A percentile compares a stretch with the other conserved stretches of the same genome.
phyloP scores from a whole-genome alignment of 2,113 vertebrate species.

The Delphinus delphis region DNA sequence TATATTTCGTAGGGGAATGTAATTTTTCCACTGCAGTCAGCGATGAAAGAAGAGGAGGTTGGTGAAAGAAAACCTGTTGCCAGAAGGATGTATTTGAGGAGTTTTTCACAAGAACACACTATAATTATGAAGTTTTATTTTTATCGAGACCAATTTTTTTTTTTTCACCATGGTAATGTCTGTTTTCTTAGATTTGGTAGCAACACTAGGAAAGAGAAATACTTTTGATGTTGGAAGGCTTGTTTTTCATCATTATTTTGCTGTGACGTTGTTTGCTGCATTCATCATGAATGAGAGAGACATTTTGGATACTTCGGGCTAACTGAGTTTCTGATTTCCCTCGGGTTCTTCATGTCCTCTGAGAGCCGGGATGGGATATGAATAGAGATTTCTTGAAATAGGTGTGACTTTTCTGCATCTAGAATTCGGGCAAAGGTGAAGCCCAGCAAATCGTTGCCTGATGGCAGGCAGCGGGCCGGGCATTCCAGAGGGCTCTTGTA shows the following conservation, averaged over 20 bases:
- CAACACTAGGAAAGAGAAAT: not conserved
- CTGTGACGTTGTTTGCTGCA: not conserved
- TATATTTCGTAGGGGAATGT: constrained; percentile 37
- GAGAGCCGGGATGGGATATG: not conserved
- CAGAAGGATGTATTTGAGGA: not conserved
- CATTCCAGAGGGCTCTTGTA: not conserved
- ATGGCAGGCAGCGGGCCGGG: too few species aligned
- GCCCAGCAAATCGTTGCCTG: not conserved
- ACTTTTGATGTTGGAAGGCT: not conserved
- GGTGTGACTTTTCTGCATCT: not conserved
- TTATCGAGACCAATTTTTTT: not conserved
- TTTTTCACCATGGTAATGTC: not conserved
- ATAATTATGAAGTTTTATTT: constrained; percentile 6
- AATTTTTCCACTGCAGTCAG: constrained; percentile 78
- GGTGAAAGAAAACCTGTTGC: constrained; percentile 55
- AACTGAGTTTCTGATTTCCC: not conserved
- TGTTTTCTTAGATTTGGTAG: not conserved
- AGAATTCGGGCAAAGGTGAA: not conserved
- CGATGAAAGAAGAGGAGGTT: not conserved
- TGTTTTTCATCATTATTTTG: not conserved
- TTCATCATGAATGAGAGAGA: not conserved
- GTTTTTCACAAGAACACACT: not conserved
- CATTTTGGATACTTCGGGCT: not conserved
- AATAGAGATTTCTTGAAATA: not conserved
- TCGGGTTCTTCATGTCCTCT: not conserved